Conservation (phyloP, 2,113 vertebrate genomes). For the Chionomys nivalis region DNA sequence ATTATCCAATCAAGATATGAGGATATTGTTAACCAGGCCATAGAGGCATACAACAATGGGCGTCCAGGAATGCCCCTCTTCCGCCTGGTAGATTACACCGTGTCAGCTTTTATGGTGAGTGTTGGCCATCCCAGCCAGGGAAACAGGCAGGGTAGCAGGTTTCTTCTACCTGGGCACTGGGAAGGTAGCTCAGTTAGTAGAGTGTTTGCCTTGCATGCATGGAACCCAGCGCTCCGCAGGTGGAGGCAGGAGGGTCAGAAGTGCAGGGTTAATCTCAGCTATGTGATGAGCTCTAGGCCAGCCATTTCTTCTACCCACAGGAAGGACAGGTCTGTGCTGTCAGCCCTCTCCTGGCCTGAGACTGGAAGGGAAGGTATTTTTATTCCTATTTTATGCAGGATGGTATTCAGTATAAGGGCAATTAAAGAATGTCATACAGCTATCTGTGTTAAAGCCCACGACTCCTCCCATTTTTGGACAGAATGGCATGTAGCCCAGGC, state of each 20-base stretch:
- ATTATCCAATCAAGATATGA: not conserved
- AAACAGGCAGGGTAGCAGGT: not conserved
- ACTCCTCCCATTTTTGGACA: not conserved
- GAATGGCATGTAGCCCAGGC: not conserved
- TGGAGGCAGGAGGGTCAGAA: not conserved
- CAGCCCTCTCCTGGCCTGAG: not conserved
- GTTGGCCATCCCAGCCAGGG: not conserved
- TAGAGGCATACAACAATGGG: not conserved
- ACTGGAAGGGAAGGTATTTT: not conserved
- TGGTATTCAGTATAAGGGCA: not conserved
- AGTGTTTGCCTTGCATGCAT: not conserved
- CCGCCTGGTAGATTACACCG: slow-evolving; percentile 25
- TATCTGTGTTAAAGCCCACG: not conserved
- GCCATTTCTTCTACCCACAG: not conserved
- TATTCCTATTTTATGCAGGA: not conserved
- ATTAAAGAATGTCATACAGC: not conserved
- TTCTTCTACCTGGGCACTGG: not conserved
- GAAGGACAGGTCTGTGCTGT: not conserved
- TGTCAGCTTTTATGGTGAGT: not conserved
- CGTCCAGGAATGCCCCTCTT: slow-evolving; percentile 1
- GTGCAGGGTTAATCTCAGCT: too few relatives aligned
- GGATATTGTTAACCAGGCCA: not conserved
- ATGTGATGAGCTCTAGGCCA: not conserved
- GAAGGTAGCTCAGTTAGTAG: not conserved
- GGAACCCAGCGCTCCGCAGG: not conserved